phyloP scores from a whole-genome alignment of 2,888 invertebrate genomes.

The Tillus elongatus region DNA sequence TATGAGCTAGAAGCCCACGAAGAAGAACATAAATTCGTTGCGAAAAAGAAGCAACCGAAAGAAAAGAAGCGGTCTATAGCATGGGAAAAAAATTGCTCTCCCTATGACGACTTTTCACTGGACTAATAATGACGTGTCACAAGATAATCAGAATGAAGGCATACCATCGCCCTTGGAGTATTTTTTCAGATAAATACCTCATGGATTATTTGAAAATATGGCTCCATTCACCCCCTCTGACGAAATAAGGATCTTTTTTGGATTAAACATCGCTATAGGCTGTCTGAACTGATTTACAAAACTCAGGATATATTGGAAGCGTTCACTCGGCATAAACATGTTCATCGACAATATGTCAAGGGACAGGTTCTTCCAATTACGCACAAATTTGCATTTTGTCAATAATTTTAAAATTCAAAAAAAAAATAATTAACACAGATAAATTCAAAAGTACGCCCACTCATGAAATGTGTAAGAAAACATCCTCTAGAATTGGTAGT shows the following conservation, averaged over 20 bases:
- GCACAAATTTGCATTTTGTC: constrained; percentile 20
- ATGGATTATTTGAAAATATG: constrained; percentile 10
- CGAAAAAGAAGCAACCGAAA: constrained; percentile 4
- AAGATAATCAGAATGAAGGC: too few species aligned
- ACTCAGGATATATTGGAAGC: constrained; percentile 14
- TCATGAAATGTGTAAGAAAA: constrained; percentile 18
- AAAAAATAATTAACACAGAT: constrained; percentile 16
- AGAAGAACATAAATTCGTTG: constrained; percentile 6
- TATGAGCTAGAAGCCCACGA: constrained; percentile 8
- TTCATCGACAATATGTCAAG: constrained; percentile 17
- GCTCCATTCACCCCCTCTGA: constrained; percentile 7
- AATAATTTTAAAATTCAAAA: constrained; percentile 16
- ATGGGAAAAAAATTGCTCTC: constrained; percentile 6
- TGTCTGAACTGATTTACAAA: constrained; percentile 14
- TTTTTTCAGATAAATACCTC: constrained; percentile 12
- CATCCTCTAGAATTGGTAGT: constrained; percentile 17
- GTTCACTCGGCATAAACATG: constrained; percentile 7
- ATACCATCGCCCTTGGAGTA: constrained; percentile 11
- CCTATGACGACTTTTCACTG: constrained; percentile 7
- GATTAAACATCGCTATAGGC: constrained; percentile 12
- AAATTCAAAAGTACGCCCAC: constrained; percentile 23
- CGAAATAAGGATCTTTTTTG: constrained; percentile 10
- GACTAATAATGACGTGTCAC: background rate
- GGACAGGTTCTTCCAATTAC: constrained; percentile 19
- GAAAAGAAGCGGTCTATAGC: constrained; percentile 7